Conservation (phyloP, 2,797 vertebrate genomes). For the Myotis pilosus region DNA sequence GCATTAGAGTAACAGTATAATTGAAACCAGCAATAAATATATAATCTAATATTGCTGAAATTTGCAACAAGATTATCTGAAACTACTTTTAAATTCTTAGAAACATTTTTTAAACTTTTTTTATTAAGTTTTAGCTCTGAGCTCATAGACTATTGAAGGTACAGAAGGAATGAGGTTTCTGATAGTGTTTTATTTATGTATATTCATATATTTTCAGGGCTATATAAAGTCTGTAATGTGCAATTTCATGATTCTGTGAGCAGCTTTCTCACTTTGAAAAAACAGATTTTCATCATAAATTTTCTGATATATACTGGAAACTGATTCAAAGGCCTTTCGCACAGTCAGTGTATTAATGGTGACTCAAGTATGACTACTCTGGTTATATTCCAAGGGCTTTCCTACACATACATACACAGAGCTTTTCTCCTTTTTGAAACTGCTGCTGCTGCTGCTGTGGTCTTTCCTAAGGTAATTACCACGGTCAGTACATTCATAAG, state of each 20-base stretch:
- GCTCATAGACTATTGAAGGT: neutral
- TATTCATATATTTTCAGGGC: neutral
- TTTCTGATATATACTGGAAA: neutral
- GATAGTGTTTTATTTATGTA: constrained; percentile 19
- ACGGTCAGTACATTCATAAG: neutral
- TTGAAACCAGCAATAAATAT: constrained; percentile 14
- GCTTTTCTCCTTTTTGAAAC: neutral
- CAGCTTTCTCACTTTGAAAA: neutral
- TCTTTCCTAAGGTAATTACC: neutral
- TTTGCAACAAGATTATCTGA: neutral
- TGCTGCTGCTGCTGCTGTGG: neutral
- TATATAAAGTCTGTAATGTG: neutral
- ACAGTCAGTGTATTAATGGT: neutral
- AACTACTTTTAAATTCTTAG: constrained; percentile 30
- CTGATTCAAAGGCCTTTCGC: neutral
- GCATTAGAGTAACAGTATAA: neutral
- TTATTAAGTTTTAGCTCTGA: neutral
- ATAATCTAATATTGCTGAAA: constrained; percentile 21
- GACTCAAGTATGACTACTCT: neutral
- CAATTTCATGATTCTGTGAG: neutral
- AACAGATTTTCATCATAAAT: neutral
- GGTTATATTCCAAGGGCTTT: neutral
- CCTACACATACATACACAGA: neutral
- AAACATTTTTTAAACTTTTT: neutral
- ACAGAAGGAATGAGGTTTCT: constrained; percentile 39